These are phyloP conservation scores for Xenopus borealis DNA, from an alignment of 2,113 vertebrate genomes.

Conservation along the genomic window DNA sequence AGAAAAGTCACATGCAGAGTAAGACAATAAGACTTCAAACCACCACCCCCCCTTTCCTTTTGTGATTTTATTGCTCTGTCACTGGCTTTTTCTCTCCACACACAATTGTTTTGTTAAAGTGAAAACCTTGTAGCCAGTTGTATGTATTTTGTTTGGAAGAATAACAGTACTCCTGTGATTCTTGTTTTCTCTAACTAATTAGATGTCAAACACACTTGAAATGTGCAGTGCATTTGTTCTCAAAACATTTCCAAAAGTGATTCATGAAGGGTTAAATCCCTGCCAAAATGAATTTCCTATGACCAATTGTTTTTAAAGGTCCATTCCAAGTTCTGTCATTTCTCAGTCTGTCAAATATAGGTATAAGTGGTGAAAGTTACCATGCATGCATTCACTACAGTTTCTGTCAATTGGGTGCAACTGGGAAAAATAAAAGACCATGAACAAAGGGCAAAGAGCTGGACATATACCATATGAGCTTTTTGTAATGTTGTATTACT, in stretches of 20 bases:
- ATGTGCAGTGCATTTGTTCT: conserved; percentile 50
- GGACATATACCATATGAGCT: conserved; percentile 36
- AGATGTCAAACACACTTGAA: conserved; percentile 69
- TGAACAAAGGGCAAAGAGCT: conserved; percentile 29
- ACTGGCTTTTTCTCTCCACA: conserved; percentile 55
- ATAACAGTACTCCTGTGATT: conserved; percentile 50
- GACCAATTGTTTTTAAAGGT: conserved; percentile 71
- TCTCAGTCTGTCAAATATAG: conserved; percentile 59
- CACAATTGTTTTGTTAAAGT: conserved; percentile 51
- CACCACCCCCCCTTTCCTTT: conserved; percentile 50
- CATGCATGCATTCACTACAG: conserved; percentile 48
- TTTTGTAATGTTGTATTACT: conserved; percentile 40
- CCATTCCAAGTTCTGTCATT: conserved; percentile 60
- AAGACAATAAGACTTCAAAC: conserved; percentile 48
- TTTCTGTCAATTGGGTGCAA: conserved; percentile 48
- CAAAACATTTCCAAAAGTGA: conserved; percentile 57
- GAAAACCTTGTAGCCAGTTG: conserved; percentile 51
- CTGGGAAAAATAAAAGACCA: conserved; percentile 40
- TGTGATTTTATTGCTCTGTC: conserved; percentile 56
- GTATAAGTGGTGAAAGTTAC: conserved; percentile 51
- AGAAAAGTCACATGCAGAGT: conserved; percentile 14
- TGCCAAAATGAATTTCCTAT: conserved; percentile 74
- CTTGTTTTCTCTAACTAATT: conserved; percentile 57
- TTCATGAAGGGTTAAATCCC: conserved; percentile 70
- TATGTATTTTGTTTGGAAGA: conserved; percentile 54